These are phyloP conservation scores for Spilosoma lubricipeda DNA, from an alignment of 2,888 invertebrate species.

Conservation along the genomic window DNA sequence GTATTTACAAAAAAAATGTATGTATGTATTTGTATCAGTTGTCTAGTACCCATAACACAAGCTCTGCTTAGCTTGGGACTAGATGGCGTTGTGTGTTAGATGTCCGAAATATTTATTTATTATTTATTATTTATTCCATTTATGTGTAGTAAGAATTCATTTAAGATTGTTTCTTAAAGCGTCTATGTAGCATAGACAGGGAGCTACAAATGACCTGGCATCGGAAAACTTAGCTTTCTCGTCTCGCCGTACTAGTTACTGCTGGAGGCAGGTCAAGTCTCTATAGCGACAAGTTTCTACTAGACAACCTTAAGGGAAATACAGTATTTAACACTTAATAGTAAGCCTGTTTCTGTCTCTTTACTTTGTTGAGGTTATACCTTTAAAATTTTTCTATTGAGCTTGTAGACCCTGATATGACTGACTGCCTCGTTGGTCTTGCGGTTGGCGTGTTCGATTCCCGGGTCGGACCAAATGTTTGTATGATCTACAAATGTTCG, in stretches of 20 bases:
- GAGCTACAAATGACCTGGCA: background rate
- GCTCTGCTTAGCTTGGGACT: no score
- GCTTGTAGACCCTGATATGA: background rate
- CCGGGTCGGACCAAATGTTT: no score
- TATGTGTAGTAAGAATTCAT: no score
- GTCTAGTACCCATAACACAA: no score
- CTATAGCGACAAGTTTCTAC: background rate
- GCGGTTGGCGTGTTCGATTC: no score
- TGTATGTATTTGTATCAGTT: no score
- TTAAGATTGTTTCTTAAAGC: background rate
- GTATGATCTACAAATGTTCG: no score
- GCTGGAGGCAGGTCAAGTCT: background rate
- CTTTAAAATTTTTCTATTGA: background rate
- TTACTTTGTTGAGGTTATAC: background rate
- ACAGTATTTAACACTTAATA: background rate
- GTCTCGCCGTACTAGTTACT: background rate
- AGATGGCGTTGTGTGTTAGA: no score
- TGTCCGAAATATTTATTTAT: no score
- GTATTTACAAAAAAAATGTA: no score
- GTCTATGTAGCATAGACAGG: background rate
- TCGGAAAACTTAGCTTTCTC: background rate
- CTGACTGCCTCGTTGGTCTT: no score
- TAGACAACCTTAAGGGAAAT: background rate
- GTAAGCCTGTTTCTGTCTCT: background rate
- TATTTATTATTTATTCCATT: no score